Evolutionary conservation across 2,113 vertebrate species (phyloP).

Genomic region (Chloroceryle aenea): DNA sequence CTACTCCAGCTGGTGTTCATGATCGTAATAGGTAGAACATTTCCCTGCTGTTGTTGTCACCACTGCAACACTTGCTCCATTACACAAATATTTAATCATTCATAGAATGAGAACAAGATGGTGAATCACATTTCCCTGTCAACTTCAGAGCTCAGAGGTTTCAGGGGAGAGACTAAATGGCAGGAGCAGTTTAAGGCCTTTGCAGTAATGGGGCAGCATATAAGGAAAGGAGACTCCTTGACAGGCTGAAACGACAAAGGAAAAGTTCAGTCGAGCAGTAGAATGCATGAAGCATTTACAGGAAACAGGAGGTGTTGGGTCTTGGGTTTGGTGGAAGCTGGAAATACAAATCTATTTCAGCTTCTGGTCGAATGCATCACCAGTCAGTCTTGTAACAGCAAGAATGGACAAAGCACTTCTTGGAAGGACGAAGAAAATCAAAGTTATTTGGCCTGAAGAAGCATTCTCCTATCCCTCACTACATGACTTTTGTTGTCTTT

Average conservation of each 20-base stretch:
- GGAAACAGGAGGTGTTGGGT: background rate
- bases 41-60: background rate
- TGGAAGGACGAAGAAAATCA: background rate
- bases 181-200: background rate
- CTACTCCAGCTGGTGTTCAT: background rate
- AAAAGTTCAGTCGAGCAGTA: background rate
- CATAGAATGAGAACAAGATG: background rate
- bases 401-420: background rate
- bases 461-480: background rate
- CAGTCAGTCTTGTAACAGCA: background rate
- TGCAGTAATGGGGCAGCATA: background rate
- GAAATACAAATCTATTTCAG: background rate
- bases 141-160: background rate
- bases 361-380: background rate
- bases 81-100: slow-evolving; percentile 17
- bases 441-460: background rate
- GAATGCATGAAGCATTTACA: background rate
- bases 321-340: background rate
- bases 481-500: background rate
- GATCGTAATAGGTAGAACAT: background rate
- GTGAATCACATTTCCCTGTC: background rate
- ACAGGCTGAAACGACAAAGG: background rate
- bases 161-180: background rate
- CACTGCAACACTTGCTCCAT: background rate
- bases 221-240: background rate